Evolutionary conservation across 2,888 invertebrate species (phyloP), one percentile per base, ranked within the genome.

Genomic region (Melolontha melolontha): DNA sequence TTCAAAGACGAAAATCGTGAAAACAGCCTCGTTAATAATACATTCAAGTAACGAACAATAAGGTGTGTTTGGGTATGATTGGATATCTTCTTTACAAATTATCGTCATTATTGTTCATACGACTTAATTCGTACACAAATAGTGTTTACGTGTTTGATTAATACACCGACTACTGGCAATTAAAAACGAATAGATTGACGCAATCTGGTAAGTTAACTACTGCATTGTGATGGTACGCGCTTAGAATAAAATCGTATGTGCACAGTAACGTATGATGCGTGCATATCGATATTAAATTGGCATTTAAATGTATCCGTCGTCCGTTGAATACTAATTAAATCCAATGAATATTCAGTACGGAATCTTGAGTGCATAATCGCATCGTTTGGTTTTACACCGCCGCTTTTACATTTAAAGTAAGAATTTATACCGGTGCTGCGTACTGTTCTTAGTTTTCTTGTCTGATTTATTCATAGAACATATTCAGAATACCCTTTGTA

Each of bases 321-420:
- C 52, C 29, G 10, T 52, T 59, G 66, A 62, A 66, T 66, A 66
- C 59, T 62, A 66, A 66, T 66, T 66, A 66, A 42, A 16, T 16
- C 10, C 41, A 29, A 51, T 66, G 59, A 66, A 66, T 66, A 66
- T 66, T 66, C 57, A 66, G 44, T 29, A 44, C 42, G 34, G 64
- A 52, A 51, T 27, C 64, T 52, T 42, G 27, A 52, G 17, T 64
- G 34, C 44, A 52, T 64, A 64, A 52, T 64, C 64, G 52, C 22
- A 64, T 41, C 42, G 51, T 42, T 64, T 54, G 44, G 52, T 44
- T 22, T 10, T 50, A n/a, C 50, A 64, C 29, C 54, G 44, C 50
- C 27, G 27, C 64, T 64, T 44, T n/a, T 29, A 52, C 44, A 29
- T 52, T 52, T 42, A 52, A 64, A 64, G 52, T 10, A 52, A 7